Evolutionary conservation across 1,140 invertebrate genomes (phyloP), one percentile per base, ranked within the genome.

Genomic region (Druon quercuslanigerum): DNA sequence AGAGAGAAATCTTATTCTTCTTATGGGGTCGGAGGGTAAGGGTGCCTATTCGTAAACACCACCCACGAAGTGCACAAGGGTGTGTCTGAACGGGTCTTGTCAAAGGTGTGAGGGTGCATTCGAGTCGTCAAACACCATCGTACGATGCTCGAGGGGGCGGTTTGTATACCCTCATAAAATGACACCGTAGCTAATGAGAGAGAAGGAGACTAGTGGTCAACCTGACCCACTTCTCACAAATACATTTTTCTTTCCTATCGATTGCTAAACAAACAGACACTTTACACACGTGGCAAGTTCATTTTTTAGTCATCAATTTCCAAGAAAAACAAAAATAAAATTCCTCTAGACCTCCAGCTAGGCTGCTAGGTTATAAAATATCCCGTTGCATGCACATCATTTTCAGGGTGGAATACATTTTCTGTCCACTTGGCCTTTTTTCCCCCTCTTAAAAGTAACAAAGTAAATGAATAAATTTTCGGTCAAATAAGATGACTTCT

Each of bases 41-140:
- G 52, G 52, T 54, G 16, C 3, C n/a, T 54, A 54, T 54, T 54
- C 19, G 52, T 54, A 54, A 54, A 20, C 57, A 60, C 60, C 60
- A 66, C 60, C 60, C 60, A 66, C 60, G 60, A 66, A 46, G 60
- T 16, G 16, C 16, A 66, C 60, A 66, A 66, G 60, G 60, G 52
- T 54, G 52, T 19, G 52, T 11, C 52, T 4, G 52, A 54, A 11
- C 52, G n/a, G n/a, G n/a, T 54, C 52, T 54, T 54, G n/a, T 17
- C n/a, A 3, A 54, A 54, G 52, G 52, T 54, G 52, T 19, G 52
- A 54, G 52, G 52, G 60, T 66, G 40, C 25, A 66, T 66, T 66
- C 40, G 13, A 66, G 14, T 66, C 60, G 25, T 66, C 60, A 66
- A 46, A 66, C 60, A 40, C 33, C 25, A 40, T 16, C 13, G 11